Base-by-base conservation (phyloP, 2,797 vertebrate genomes). In the Chromobotia macracanthus region DNA sequence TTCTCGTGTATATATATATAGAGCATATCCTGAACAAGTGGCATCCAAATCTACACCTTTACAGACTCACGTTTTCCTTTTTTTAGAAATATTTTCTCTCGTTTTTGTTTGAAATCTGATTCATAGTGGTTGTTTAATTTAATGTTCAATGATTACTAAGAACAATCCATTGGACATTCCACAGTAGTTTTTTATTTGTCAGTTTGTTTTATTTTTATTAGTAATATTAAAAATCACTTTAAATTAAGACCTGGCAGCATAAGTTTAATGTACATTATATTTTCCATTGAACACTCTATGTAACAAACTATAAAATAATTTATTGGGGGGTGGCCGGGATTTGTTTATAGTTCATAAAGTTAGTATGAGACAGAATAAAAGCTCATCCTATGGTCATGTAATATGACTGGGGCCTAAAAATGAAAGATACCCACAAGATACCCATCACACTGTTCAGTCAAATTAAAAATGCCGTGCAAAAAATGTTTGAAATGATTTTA, bases 81-180 rank as follows among this genome's bases (percentile, higher is more conserved):
- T 79, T 23, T 38, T n/a, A 25, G 16, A 28, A 68, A 25, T 66
- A 19, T 13, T 25, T 23, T 28, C 19, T 9, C 3, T 19, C n/a
- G 56, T 56, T 77, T 77, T 16, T 0, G 15, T 70, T 70, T 70
- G 16, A 48, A 48, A 68, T 60, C 25, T 28, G 16, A 79, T 64
- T 72, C 58, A 79, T 79, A 38, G 65, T 77, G 55, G 55, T 72
- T 79, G 72, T 15, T 72, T 79, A 48, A 64, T 72, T 79, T 79
- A 68, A 51, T 1, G 5, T 72, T 64, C 48, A 72, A 53, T 65
- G 68, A 68, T 65, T 64, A 63, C 58, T 51, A 55, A 60, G 66
- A 67, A 63, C 44, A 60, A 77, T 69, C 65, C 65, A 78, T 78
- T 78, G 67, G 75, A 68, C 67, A 78, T 13, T 61, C 44, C 41